phyloP scores from a whole-genome alignment of 2,113 vertebrate genomes.

The Grus americana region DNA sequence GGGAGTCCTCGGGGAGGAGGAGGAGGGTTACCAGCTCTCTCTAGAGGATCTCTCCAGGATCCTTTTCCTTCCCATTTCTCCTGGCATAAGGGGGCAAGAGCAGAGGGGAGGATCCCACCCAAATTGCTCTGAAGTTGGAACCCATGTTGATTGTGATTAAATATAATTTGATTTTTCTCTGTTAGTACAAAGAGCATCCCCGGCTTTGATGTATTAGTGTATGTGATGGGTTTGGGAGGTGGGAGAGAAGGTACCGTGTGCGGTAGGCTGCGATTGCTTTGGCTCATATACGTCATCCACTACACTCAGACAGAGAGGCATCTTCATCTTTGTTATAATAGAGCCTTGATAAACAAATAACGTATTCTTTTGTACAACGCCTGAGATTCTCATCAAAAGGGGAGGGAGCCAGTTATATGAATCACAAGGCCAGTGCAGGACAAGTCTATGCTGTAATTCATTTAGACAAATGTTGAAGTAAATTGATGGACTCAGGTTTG shows the following conservation, averaged over 20 bases:
- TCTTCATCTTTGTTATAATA: background rate
- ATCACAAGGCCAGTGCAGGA: background rate
- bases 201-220: background rate
- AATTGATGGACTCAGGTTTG: constrained; percentile 26
- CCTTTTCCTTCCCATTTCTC: background rate
- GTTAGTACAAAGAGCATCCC: background rate
- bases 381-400: constrained; percentile 23
- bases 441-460: constrained; percentile 13
- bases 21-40: background rate
- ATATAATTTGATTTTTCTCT: background rate
- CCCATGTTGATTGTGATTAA: background rate
- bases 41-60: background rate
- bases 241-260: background rate
- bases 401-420: background rate
- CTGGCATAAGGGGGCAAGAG: background rate
- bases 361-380: background rate
- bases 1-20: background rate
- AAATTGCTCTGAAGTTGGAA: background rate
- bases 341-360: background rate
- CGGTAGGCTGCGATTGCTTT: background rate
- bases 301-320: background rate
- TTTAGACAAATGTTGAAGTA: constrained; percentile 41
- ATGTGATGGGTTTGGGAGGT: background rate
- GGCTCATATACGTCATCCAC: background rate
- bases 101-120: background rate